These are phyloP conservation scores for Ranitomeya imitator DNA, from an alignment of 2,113 vertebrate genomes.

Conservation along the genomic window DNA sequence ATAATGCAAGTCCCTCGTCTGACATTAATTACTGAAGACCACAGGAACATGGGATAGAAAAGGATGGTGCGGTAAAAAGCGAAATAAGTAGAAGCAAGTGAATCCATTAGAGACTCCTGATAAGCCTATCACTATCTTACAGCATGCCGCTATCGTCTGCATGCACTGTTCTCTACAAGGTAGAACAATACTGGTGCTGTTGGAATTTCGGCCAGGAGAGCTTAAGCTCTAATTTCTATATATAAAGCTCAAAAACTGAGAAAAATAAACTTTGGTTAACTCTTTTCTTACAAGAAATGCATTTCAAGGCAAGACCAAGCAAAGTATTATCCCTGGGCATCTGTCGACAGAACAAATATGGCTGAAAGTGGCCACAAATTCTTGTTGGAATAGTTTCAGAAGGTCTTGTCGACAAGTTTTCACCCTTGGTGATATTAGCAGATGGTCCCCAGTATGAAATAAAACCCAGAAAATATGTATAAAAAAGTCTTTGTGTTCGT, in stretches of 20 bases:
- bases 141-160: slow-evolving; percentile 38
- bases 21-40: slow-evolving; percentile 56
- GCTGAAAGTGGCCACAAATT: background rate
- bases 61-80: slow-evolving; percentile 29
- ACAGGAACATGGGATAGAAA: slow-evolving; percentile 29
- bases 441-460: background rate
- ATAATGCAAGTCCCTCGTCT: slow-evolving; percentile 51
- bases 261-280: slow-evolving; percentile 29
- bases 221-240: slow-evolving; percentile 22
- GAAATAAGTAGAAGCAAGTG: slow-evolving; percentile 44
- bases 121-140: slow-evolving; percentile 51
- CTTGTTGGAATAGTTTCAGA: background rate
- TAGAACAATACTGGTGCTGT: slow-evolving; percentile 26
- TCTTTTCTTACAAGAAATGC: background rate
- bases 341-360: background rate
- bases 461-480: background rate
- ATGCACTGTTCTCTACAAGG: slow-evolving; percentile 17
- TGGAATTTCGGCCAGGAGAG: slow-evolving; percentile 23
- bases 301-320: background rate
- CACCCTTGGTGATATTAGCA: background rate
- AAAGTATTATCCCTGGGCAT: background rate
- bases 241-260: background rate
- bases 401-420: background rate
- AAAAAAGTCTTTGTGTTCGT: background rate
- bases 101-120: slow-evolving; percentile 47